These are phyloP conservation scores for Odontocerum albicorne DNA, from an alignment of 2,888 invertebrate species.

Conservation along the genomic window DNA sequence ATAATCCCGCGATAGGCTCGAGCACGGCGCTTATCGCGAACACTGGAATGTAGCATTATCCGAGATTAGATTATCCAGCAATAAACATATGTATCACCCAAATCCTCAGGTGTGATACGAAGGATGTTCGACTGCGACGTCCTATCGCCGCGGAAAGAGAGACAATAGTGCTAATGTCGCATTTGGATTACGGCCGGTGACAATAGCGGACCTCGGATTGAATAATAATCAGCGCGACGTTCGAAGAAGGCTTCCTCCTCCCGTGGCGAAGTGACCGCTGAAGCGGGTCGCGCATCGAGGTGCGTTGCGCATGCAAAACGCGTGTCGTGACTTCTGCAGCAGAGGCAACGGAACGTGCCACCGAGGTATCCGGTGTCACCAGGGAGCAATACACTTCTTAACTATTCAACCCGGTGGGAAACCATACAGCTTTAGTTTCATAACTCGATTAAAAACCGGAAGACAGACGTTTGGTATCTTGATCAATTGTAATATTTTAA, in stretches of 20 bases:
- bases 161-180: constrained; percentile 15
- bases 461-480: too few relatives aligned
- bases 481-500: too few relatives aligned
- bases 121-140: too few relatives aligned
- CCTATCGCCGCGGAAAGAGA: neutral
- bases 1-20: constrained; percentile 18
- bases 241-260: constrained; percentile 6
- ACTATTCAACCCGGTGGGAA: neutral
- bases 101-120: neutral
- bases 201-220: constrained; percentile 12
- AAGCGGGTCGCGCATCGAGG: constrained; percentile 9
- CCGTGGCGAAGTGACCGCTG: neutral
- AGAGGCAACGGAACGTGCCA: constrained; percentile 15
- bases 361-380: constrained; percentile 10
- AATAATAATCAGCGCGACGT: constrained; percentile 14
- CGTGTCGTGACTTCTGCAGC: constrained; percentile 14
- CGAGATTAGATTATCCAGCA: constrained; percentile 26
- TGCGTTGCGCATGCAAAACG: constrained; percentile 20
- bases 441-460: neutral
- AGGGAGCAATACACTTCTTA: neutral
- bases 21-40: constrained; percentile 17
- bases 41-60: constrained; percentile 38
- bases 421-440: neutral
- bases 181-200: constrained; percentile 19
- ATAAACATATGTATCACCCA: neutral